Evolutionary conservation across 2,888 invertebrate genomes (phyloP), one percentile per base, ranked within the genome.

Genomic region (Volucella inanis): DNA sequence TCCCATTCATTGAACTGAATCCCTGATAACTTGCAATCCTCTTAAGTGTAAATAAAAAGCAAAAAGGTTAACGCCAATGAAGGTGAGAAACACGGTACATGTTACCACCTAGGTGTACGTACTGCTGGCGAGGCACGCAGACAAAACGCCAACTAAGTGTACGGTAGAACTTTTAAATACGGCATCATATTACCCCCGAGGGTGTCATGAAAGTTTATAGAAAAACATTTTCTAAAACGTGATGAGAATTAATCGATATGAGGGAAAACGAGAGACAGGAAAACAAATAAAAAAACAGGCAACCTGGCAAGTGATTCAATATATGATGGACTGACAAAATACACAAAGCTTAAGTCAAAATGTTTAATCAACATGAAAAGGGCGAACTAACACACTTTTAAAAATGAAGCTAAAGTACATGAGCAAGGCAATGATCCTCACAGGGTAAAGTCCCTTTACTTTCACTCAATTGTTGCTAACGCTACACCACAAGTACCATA

Each of bases 231-330:
- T 84, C 65, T 71, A 67, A 74, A 75, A 84, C 84, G 84, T 84
- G 84, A 84, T 84, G 75, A 71, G 84, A 84, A 84, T 84, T 80
- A 80, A 84, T 84, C 75, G 84, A 84, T 84, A 80, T 71, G 45
- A 84, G 71, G 71, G 71, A 55, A 80, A 80, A 41, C 79, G 76
- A 75, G 71, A 61, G 76, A 76, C 65, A 75, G 54, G 47, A 78
- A 43, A 74, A 79, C 52, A 65, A 57, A 74, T 70, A 79, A 31
- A 77, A n/a, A 57, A 65, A 57, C 62, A 77, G 62, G 62, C 70
- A 54, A 61, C 55, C 47, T 52, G 41, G 43, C 18, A 59, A 52
- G 38, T 59, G 14, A 41, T 65, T 57, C 52, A 49, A 22, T 62
- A 18, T 45, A 55, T 70, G 68, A 12, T 12, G 31, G 15, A 55